Percentiles rank a stretch among this genome's conserved stretches.
phyloP scores from a whole-genome alignment of 2,113 vertebrate species.

The Upupa epops region DNA sequence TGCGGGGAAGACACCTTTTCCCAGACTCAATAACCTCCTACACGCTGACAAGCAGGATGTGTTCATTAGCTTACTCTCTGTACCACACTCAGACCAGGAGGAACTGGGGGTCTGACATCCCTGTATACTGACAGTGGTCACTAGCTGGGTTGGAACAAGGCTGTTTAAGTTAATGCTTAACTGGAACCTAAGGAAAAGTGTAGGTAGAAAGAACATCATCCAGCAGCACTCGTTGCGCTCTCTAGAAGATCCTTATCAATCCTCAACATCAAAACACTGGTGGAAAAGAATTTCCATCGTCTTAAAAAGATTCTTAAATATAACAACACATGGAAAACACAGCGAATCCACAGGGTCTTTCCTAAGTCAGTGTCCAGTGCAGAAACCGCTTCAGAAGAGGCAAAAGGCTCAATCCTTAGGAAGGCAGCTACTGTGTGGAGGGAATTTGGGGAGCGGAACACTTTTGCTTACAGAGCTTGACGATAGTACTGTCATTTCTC shows the following conservation, averaged over 20 bases:
- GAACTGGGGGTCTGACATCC: background rate
- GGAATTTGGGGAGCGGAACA: background rate
- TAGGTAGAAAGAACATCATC: background rate
- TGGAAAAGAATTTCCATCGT: conserved; percentile 38
- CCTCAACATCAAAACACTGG: conserved; percentile 28
- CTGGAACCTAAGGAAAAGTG: background rate
- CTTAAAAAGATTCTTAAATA: conserved; percentile 49
- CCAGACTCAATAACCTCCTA: background rate
- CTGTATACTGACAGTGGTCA: background rate
- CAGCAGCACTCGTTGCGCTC: background rate
- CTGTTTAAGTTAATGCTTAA: background rate
- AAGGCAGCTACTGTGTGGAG: conserved; percentile 62
- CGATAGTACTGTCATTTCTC: conserved; percentile 68
- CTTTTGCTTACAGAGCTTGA: conserved; percentile 30
- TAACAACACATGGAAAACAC: conserved; percentile 35
- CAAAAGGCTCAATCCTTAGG: conserved; percentile 45
- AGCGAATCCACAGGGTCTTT: background rate
- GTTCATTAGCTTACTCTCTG: background rate
- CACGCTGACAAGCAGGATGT: background rate
- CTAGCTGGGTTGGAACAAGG: background rate
- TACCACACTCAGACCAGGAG: background rate
- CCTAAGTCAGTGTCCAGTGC: background rate
- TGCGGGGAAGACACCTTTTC: background rate
- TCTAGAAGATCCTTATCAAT: background rate
- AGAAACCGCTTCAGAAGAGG: conserved; percentile 39